Conservation (phyloP, 2,797 vertebrate species). For the Tamandua tetradactyla region DNA sequence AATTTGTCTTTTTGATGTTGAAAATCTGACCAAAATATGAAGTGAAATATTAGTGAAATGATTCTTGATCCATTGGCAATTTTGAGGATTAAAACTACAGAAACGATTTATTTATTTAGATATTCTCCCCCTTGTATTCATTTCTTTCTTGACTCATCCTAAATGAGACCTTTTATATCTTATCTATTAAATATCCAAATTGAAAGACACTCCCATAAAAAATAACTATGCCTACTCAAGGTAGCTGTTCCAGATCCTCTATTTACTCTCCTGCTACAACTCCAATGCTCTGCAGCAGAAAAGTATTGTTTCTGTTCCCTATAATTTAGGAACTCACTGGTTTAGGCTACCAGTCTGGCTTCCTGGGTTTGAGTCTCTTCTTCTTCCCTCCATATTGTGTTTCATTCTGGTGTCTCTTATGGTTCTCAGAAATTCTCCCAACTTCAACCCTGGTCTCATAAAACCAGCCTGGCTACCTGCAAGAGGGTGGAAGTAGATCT, state of each 20-base stretch:
- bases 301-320: not conserved
- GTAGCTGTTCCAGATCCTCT: not conserved
- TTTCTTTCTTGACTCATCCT: not conserved
- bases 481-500: not conserved
- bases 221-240: not conserved
- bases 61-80: not conserved
- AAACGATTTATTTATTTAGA: not conserved
- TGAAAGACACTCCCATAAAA: not conserved
- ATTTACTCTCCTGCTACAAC: not conserved
- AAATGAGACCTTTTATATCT: not conserved
- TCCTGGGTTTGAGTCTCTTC: not conserved
- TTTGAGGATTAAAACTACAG: not conserved
- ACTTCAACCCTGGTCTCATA: not conserved
- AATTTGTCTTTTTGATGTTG: conserved; percentile 6
- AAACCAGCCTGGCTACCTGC: not conserved
- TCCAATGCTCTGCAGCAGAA: not conserved
- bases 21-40: conserved; percentile 12
- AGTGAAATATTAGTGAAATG: not conserved
- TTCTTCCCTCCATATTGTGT: not conserved
- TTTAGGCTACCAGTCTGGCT: not conserved
- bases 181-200: not conserved
- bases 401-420: not conserved
- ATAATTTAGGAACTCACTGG: not conserved
- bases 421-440: not conserved
- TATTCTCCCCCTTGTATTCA: not conserved